phyloP scores from a whole-genome alignment of 2,888 invertebrate genomes.

The Caenorhabditis sp. region DNA sequence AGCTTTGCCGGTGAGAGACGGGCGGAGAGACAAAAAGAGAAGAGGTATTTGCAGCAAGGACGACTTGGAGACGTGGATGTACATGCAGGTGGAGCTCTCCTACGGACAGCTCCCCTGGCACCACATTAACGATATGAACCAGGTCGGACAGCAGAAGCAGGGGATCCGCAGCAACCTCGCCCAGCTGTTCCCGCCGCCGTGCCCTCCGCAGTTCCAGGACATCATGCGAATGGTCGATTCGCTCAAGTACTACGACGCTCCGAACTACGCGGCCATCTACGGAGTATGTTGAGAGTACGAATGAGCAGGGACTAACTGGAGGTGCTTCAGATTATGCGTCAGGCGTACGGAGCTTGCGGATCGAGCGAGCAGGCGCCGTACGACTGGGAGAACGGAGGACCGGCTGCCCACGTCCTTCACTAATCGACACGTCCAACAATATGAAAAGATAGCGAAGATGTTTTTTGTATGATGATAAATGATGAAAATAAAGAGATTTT shows the following conservation, averaged over 20 bases:
- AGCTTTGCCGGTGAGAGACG: constrained; percentile 32
- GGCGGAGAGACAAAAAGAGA: too few species aligned
- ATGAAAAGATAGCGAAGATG: too few species aligned
- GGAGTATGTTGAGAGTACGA: constrained; percentile 17
- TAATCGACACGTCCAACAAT: too few species aligned
- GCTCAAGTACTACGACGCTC: constrained; percentile 75
- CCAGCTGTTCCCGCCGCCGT: constrained; percentile 64
- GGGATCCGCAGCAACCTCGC: constrained; percentile 60
- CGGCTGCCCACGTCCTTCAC: constrained; percentile 49
- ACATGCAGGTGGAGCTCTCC: constrained; percentile 66
- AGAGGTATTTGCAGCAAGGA: too few species aligned
- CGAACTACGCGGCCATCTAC: constrained; percentile 71
- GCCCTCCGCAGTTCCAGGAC: constrained; percentile 54
- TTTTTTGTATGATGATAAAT: too few species aligned
- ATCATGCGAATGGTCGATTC: constrained; percentile 61
- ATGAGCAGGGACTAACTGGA: background rate
- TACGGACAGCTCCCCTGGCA: constrained; percentile 69
- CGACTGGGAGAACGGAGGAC: constrained; percentile 71
- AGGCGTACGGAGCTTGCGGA: constrained; percentile 51
- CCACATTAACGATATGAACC: constrained; percentile 70
- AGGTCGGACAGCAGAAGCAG: constrained; percentile 72
- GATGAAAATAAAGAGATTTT: too few species aligned
- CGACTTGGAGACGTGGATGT: constrained; percentile 61
- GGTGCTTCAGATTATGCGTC: constrained; percentile 46
- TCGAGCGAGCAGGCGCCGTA: constrained; percentile 70